Evolutionary conservation across 1,140 invertebrate genomes (phyloP), one percentile per base, ranked within the genome.

Genomic region (Scaptodrosophila lebanonensis): DNA sequence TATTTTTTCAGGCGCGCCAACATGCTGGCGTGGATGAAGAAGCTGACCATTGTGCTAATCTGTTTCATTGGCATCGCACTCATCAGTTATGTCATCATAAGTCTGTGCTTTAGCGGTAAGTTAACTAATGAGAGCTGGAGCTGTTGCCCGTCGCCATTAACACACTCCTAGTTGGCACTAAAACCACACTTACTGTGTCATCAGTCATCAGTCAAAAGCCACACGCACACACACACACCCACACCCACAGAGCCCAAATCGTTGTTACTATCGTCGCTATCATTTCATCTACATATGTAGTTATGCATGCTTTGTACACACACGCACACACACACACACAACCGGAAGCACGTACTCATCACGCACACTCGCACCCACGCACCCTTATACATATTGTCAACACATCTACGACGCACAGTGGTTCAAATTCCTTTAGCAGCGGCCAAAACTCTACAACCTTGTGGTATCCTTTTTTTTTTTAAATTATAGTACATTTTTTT

Each of bases 21-120:
- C 17, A 36, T 86, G n/a, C 45, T 86, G 43, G 82, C 77, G 57
- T 86, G 84, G 84, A 83, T 86, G 79, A 86, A 86, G 48, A 85
- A 84, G 40, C 60, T 86, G 16, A 86, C 84, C 29, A 86, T 86
- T 20, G 83, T 64, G 8, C 47, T 86, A 3, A 86, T 86, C 58
- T 85, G 83, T 48, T 86, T 86, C 9, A 86, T 86, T 39, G 84
- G 84, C 18, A 77, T 86, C 11, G 83, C 84, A 27, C 50, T 86
- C 39, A 84, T 86, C 8, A 71, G 79, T 58, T 86, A 86, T 17
- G 84, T 86, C 40, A 75, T 86, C 44, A 84, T 85, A 12, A 86
- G 79, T 38, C 66, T 86, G 4, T 85, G 83, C 32, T 84, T 86
- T 35, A 86, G 79, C 66, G 84, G 84, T 86, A 66, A 86, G 84